These are phyloP conservation scores for Andrena marginata DNA, from an alignment of 2,888 invertebrate species.

Conservation along the genomic window DNA sequence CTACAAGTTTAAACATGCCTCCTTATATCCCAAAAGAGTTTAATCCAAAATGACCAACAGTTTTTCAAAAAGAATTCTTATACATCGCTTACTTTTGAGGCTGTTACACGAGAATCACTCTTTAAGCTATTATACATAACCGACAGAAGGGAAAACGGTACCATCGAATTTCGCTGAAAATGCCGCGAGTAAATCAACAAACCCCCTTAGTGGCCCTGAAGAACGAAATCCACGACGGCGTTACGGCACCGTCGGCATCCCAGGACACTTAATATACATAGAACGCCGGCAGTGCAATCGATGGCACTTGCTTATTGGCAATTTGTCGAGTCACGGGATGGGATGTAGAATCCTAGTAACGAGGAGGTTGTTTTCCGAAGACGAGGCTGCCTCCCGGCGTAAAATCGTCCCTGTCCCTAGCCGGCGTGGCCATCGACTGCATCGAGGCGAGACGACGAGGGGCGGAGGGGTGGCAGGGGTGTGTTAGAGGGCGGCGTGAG, in stretches of 20 bases:
- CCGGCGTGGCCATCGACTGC: constrained; percentile 18
- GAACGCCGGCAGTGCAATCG: constrained; percentile 43
- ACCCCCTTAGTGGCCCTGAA: not conserved
- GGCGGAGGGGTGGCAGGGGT: not conserved
- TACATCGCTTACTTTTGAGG: too few relatives aligned
- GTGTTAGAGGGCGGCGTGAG: constrained; percentile 14
- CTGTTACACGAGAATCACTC: too few relatives aligned
- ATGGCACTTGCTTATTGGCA: constrained; percentile 62
- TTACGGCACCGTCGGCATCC: not conserved
- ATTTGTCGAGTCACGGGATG: constrained; percentile 58
- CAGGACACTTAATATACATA: constrained; percentile 42
- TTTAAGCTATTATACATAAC: too few relatives aligned
- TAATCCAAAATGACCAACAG: too few relatives aligned
- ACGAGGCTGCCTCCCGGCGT: constrained; percentile 54
- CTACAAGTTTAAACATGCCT: too few relatives aligned
- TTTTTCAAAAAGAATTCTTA: too few relatives aligned
- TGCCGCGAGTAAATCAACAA: not conserved
- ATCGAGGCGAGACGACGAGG: not conserved
- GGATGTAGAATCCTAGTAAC: constrained; percentile 50
- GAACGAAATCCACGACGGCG: not conserved
- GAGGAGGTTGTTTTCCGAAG: constrained; percentile 65
- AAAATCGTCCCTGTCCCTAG: constrained; percentile 55
- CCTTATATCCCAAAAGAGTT: too few relatives aligned
- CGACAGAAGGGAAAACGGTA: too few relatives aligned
- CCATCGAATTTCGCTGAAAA: not conserved